phyloP scores from a whole-genome alignment of 2,113 vertebrate species.

The Chelonoidis abingdonii region DNA sequence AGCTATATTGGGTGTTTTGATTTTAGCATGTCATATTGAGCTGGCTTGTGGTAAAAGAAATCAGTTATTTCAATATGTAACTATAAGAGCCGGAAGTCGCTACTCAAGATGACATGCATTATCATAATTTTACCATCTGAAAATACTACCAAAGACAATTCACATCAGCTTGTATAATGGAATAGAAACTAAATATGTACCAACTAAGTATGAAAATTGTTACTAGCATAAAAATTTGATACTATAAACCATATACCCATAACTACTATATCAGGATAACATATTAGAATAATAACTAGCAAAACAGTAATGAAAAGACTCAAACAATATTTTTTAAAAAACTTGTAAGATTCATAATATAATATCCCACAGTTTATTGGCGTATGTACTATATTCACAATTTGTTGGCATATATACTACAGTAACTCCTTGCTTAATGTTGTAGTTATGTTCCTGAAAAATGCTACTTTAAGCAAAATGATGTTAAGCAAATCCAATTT shows the following conservation, averaged over 20 bases:
- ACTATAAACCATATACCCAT: neutral
- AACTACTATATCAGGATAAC: neutral
- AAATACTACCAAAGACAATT: neutral
- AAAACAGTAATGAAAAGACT: neutral
- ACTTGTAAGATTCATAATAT: neutral
- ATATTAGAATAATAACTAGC: neutral
- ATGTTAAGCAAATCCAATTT: no score
- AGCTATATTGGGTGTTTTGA: neutral
- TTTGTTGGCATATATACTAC: no score
- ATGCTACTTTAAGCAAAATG: no score
- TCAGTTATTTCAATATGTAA: slow-evolving; percentile 5
- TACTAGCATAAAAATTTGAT: neutral
- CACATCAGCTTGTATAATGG: neutral
- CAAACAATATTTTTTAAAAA: neutral
- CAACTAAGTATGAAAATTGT: neutral
- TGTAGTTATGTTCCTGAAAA: no score
- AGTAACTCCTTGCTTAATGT: no score
- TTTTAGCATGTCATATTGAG: neutral
- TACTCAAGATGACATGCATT: neutral
- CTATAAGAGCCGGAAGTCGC: neutral
- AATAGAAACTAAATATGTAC: neutral
- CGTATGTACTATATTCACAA: neutral
- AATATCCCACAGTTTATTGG: neutral
- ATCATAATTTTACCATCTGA: neutral
- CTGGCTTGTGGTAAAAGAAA: neutral